Conservation (phyloP, 2,797 vertebrate species). For the Chelmon rostratus region DNA sequence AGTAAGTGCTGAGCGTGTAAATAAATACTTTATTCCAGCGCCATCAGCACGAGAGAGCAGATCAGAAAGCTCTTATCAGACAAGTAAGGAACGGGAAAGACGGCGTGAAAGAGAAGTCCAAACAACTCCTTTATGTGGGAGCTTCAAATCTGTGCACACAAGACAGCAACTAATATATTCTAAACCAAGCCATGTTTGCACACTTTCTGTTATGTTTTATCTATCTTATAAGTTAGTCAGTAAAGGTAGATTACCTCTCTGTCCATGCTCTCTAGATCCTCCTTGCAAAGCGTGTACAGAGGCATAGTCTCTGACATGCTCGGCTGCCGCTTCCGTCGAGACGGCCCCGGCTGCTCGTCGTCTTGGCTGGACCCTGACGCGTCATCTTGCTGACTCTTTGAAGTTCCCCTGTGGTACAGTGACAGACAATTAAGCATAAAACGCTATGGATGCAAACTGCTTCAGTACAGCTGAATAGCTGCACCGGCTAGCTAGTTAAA, state of each 20-base stretch:
- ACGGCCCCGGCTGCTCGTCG: slow-evolving; percentile 91
- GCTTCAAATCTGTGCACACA: neutral
- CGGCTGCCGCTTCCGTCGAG: slow-evolving; percentile 92
- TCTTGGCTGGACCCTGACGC: slow-evolving; percentile 77
- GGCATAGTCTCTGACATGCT: slow-evolving; percentile 99
- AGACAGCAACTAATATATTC: too few relatives aligned
- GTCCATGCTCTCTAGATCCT: slow-evolving; percentile 99
- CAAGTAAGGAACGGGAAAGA: neutral
- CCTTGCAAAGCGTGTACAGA: slow-evolving; percentile 96
- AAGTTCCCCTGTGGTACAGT: slow-evolving; percentile 85
- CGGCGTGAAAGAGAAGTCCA: neutral
- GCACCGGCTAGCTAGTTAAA: neutral
- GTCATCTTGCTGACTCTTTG: slow-evolving; percentile 83
- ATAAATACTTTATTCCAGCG: slow-evolving; percentile 1
- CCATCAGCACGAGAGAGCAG: neutral
- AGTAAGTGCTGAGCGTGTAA: neutral
- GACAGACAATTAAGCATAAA: neutral
- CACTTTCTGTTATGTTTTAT: too few relatives aligned
- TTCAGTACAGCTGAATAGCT: neutral
- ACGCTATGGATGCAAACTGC: neutral
- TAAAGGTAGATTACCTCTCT: slow-evolving; percentile 91
- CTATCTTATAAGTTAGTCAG: too few relatives aligned
- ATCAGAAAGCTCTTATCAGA: neutral
- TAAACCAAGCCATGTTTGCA: too few relatives aligned
- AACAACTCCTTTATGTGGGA: neutral